phyloP scores from a whole-genome alignment of 2,888 invertebrate species.

The Drosophila affinis region DNA sequence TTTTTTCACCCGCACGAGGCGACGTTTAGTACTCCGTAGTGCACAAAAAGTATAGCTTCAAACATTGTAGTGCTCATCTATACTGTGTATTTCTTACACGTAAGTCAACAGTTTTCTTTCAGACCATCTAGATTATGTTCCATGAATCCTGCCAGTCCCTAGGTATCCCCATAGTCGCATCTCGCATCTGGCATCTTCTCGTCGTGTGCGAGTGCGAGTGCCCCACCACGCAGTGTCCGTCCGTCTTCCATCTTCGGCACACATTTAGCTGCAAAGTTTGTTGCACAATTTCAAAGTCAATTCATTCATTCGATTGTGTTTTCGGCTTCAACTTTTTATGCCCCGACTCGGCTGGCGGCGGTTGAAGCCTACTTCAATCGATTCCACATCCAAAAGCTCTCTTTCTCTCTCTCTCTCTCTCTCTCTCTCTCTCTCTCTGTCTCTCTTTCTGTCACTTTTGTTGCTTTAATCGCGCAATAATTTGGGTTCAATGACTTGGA shows the following conservation, averaged over 20 bases:
- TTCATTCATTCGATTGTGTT: constrained; percentile 15
- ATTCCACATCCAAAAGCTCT: constrained; percentile 17
- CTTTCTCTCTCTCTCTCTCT: neutral
- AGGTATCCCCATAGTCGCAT: neutral
- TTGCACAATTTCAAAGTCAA: constrained; percentile 66
- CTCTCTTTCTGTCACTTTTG: constrained; percentile 19
- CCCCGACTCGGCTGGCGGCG: neutral
- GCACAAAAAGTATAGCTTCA: neutral
- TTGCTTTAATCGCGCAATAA: constrained; percentile 31
- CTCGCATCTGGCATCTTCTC: no score
- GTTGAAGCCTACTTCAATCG: constrained; percentile 17
- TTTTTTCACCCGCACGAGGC: constrained; percentile 8
- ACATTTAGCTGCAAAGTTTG: constrained; percentile 8
- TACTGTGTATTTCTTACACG: no score
- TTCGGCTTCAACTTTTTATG: constrained; percentile 21
- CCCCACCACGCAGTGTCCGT: neutral
- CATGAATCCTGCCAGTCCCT: neutral
- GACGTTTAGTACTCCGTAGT: neutral
- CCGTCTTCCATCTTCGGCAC: neutral
- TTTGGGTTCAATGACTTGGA: constrained; percentile 69
- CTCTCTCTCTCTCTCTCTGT: neutral
- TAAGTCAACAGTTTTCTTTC: no score
- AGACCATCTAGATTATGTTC: no score
- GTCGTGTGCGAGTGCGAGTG: neutral
- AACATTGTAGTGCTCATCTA: no score